Base-by-base conservation (phyloP, 2,797 vertebrate species). In the Etheostoma perlongum region DNA sequence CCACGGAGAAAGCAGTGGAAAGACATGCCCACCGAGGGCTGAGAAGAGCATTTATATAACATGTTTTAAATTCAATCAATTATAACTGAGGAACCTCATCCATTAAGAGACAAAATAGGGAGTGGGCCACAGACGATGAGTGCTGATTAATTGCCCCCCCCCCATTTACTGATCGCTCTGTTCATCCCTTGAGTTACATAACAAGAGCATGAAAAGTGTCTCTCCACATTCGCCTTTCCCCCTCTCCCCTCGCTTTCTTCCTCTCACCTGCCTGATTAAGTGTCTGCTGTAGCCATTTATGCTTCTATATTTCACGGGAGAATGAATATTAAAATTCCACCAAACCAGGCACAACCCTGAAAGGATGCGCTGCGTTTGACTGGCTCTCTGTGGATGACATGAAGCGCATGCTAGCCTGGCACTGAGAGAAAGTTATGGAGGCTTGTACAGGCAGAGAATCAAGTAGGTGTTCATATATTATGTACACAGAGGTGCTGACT, bases 221-320 rank as follows among this genome's bases (percentile, higher is more conserved):
- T 78, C 81, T 85, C 58, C 46, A 69, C 21, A 14, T 76, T 76
- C 12, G 23, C 60, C 71, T 78, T 42, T 69, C 67, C 57, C 61
- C 44, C 59, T 2, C 66, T 74, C 30, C 54, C 42, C 61, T 55
- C 25, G 13, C 76, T 76, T 54, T 76, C 78, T 85, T 65, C 42
- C 67, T 72, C 76, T 85, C 82, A 82, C 88, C 80, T 77, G 64
- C 75, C 76, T 89, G 88, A 90, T 92, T 90, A 90, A 75, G 84
- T 87, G 85, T 87, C 86, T 89, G 77, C 81, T 23, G 9, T 61
- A 80, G 72, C 79, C 84, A 89, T 89, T 87, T 85, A 52, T n/a
- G 65, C 72, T 81, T 84, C 64, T 52, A 83, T 77, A 83, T 81
- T 86, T 85, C 51, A 87, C 64, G 58, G 46, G 61, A 73, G 69